phyloP scores from a whole-genome alignment of 2,113 vertebrate genomes.

The Oreochromis niloticus region DNA sequence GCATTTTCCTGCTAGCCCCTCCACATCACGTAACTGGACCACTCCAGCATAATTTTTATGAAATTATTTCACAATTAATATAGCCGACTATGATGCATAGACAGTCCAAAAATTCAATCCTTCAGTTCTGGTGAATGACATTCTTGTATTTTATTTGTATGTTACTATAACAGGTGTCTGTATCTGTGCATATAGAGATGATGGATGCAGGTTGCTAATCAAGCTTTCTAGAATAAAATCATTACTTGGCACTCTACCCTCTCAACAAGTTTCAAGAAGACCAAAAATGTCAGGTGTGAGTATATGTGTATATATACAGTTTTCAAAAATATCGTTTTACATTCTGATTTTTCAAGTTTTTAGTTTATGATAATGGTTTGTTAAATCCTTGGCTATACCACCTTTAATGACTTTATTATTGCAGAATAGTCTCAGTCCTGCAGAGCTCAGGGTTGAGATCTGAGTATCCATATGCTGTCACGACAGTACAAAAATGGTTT shows the following conservation, averaged over 20 bases:
- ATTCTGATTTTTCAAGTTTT: neutral
- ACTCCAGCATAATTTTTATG: neutral
- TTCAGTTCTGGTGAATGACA: neutral
- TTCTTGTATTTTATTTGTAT: neutral
- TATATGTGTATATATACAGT: too few relatives aligned
- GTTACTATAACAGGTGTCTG: neutral
- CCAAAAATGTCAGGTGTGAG: neutral
- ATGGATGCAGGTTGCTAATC: neutral
- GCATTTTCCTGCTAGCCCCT: rapidly evolving
- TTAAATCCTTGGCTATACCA: neutral
- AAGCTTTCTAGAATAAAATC: neutral
- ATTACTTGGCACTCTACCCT: neutral
- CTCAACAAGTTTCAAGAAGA: neutral
- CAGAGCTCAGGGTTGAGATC: neutral
- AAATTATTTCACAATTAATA: neutral
- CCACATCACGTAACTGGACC: neutral
- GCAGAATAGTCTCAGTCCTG: neutral
- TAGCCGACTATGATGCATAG: rapidly evolving
- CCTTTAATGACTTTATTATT: neutral
- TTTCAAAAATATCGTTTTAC: rapidly evolving
- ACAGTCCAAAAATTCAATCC: rapidly evolving
- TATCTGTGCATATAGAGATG: neutral
- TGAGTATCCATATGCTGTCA: neutral
- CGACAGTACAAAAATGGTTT: neutral
- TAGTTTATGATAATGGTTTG: neutral